Percentiles rank a stretch among this genome's conserved stretches.
Evolutionary conservation across 1,140 invertebrate genomes (phyloP).

Genomic region (Drosophila ananassae): DNA sequence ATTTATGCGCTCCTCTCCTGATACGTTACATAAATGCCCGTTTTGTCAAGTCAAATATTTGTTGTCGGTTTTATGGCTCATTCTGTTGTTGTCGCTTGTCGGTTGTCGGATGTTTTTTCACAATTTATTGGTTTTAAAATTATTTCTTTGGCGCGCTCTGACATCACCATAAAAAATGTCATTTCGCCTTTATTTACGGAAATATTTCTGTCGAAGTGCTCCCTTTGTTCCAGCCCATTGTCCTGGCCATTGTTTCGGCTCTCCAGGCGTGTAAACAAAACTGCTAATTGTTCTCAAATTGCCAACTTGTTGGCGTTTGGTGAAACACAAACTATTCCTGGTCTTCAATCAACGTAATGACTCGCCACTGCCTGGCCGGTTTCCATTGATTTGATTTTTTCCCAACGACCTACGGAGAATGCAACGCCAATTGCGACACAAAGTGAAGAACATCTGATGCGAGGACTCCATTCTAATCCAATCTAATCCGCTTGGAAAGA

Average conservation of each 20-base stretch:
- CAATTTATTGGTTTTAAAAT: constrained; percentile 67
- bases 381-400: constrained; percentile 32
- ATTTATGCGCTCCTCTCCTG: constrained; percentile 55
- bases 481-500: constrained; percentile 28
- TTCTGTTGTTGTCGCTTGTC: constrained; percentile 39
- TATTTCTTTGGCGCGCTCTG: constrained; percentile 54
- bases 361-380: constrained; percentile 14
- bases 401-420: neutral
- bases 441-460: constrained; percentile 22
- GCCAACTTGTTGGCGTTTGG: constrained; percentile 11
- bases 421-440: constrained; percentile 3
- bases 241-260: constrained; percentile 5
- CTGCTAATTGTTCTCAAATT: constrained; percentile 38
- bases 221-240: constrained; percentile 30
- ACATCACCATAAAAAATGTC: constrained; percentile 58
- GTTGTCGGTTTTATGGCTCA: constrained; percentile 49
- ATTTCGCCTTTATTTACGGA: constrained; percentile 40
- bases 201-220: constrained; percentile 16
- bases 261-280: neutral
- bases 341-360: constrained; percentile 32
- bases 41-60: constrained; percentile 59
- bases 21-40: constrained; percentile 58
- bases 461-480: constrained; percentile 38
- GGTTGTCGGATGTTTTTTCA: constrained; percentile 28
- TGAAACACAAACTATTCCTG: constrained; percentile 3